Conservation (phyloP, 2,797 vertebrate genomes). For the Phrynocephalus forsythii region DNA sequence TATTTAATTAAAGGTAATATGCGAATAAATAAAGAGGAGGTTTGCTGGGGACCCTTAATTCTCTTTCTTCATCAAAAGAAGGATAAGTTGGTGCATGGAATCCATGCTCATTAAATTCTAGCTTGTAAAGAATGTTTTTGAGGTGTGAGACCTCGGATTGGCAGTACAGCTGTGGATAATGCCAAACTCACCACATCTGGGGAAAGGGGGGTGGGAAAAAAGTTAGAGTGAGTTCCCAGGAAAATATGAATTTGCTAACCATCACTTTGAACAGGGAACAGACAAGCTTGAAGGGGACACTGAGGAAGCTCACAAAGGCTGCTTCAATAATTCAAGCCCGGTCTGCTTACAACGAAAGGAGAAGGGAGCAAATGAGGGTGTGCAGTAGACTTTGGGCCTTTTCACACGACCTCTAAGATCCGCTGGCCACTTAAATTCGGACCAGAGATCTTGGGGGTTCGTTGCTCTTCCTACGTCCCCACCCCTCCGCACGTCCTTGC, state of each 20-base stretch:
- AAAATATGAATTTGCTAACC: background rate
- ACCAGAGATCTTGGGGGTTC: too few species aligned
- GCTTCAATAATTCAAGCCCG: background rate
- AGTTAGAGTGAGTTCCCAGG: background rate
- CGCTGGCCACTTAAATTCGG: too few species aligned
- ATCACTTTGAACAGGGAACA: background rate
- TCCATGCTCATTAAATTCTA: slow-evolving; percentile 33
- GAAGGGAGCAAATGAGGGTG: background rate
- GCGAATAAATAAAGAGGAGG: slow-evolving; percentile 18
- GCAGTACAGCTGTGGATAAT: background rate
- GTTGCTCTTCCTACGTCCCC: too few species aligned
- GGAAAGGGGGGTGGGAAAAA: background rate
- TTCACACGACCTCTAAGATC: too few species aligned
- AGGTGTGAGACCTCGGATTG: accelerated
- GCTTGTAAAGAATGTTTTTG: slow-evolving; percentile 6
- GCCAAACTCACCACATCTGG: background rate
- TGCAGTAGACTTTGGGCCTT: background rate
- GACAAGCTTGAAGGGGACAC: accelerated
- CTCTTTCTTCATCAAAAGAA: slow-evolving; percentile 14
- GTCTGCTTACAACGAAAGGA: background rate
- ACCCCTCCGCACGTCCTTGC: too few species aligned
- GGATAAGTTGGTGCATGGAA: slow-evolving; percentile 6
- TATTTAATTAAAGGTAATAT: slow-evolving; percentile 35
- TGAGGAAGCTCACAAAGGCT: background rate
- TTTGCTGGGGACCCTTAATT: slow-evolving; percentile 20